A percentile compares a stretch with the other conserved stretches of the same genome.
Evolutionary conservation across 2,888 invertebrate genomes (phyloP).

Genomic region (Nomada goodeniana): DNA sequence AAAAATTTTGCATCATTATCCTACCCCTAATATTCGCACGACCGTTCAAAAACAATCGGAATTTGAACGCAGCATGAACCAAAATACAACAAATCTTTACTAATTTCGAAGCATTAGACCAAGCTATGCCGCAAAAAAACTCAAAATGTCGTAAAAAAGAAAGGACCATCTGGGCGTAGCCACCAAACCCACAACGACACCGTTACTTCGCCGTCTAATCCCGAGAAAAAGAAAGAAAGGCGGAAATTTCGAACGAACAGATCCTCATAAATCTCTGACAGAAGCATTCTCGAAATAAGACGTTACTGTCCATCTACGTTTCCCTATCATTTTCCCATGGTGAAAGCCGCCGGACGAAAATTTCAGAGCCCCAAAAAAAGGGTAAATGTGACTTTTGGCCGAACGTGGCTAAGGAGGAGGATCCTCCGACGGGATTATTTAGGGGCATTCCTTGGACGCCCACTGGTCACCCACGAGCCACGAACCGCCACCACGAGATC

Average conservation of each 20-base stretch:
- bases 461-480: conserved; percentile 72
- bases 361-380: conserved; percentile 63
- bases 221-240: background rate
- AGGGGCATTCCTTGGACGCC: conserved; percentile 75
- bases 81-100: no score
- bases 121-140: background rate
- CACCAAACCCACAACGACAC: background rate
- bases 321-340: conserved; percentile 41
- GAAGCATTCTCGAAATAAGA: conserved; percentile 45
- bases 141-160: background rate
- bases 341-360: conserved; percentile 48
- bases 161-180: background rate
- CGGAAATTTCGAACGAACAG: conserved; percentile 21
- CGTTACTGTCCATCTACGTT: conserved; percentile 38
- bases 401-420: conserved; percentile 46
- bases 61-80: no score
- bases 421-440: conserved; percentile 74
- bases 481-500: conserved; percentile 58
- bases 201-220: background rate
- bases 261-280: conserved; percentile 42
- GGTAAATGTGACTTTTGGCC: conserved; percentile 55
- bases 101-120: background rate
- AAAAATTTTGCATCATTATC: no score
- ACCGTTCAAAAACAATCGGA: no score
- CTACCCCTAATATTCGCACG: no score